These are phyloP conservation scores for Hemibagrus guttatus DNA, from an alignment of 2,797 vertebrate genomes.

Conservation along the genomic window DNA sequence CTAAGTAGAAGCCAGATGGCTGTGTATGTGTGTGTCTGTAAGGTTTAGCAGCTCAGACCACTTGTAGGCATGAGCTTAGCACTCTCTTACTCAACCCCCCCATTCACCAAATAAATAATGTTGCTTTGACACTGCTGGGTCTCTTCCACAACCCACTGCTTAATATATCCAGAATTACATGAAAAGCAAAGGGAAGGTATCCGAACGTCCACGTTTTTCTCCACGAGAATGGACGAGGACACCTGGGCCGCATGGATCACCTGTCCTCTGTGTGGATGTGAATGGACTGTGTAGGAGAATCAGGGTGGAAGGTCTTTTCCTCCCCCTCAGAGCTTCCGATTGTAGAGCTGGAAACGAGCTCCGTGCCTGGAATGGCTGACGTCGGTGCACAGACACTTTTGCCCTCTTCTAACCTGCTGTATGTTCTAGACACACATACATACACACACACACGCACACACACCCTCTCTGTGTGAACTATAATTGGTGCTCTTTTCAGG, in stretches of 20 bases:
- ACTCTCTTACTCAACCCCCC: slow-evolving; percentile 9
- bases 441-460: background rate
- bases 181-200: background rate
- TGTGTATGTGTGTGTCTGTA: background rate
- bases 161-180: slow-evolving; percentile 16
- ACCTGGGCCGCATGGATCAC: background rate
- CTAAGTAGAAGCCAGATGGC: background rate
- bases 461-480: background rate
- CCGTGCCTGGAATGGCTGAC: slow-evolving; percentile 32
- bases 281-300: slow-evolving; percentile 16
- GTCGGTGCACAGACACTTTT: slow-evolving; percentile 25
- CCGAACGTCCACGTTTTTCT: background rate
- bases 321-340: slow-evolving; percentile 8
- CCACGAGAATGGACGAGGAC: background rate
- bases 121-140: slow-evolving; percentile 24
- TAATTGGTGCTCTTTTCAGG: slow-evolving; percentile 21
- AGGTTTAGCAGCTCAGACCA: slow-evolving; percentile 13
- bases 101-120: slow-evolving; percentile 10
- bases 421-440: slow-evolving; percentile 12
- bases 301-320: slow-evolving; percentile 18
- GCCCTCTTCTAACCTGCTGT: slow-evolving; percentile 28
- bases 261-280: background rate
- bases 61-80: slow-evolving; percentile 40
- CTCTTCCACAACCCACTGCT: background rate
- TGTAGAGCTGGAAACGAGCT: background rate